Base-by-base conservation (phyloP, 1,140 invertebrate genomes). In the Monomorium pharaonis region DNA sequence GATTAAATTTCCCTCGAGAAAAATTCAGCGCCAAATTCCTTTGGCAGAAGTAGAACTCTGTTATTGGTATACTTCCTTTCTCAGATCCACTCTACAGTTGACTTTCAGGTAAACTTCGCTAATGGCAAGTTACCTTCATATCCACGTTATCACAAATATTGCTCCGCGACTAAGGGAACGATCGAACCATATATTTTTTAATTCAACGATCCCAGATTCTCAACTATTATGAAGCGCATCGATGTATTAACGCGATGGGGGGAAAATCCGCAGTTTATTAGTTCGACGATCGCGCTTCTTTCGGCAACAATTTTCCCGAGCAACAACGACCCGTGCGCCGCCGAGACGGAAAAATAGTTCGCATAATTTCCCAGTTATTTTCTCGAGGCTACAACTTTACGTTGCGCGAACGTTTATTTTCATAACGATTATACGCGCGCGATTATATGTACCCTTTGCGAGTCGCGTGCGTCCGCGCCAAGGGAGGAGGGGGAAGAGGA, bases 1-100 rank as follows among this genome's bases (percentile, higher is more conserved):
- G 60, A 78, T 78, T 78, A 78, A 67, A 78, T 67, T 78, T 78
- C 33, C n/a, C 42, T 78, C 42, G 12, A 67, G 44, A 44, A 67
- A 65, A 78, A 67, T n/a, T 67, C 60, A n/a, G 44, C 14, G 44
- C 62, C 60, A 78, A 51, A 78, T 78, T 78, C 27, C 60, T 78
- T 67, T 49, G 24, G 58, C 76, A 37, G n/a, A 49, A 49, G 60
- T 18, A 24, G 27, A 78, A 78, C 60, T 78, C 24, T 9, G 7
- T n/a, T 67, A 33, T 24, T n/a, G 54, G 1, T 49, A n/a, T 14
- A 49, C 14, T 62, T 76, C 14, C 60, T 21, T 51, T 24, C 42
- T 33, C 27, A 27, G 2, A 24, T 21, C n/a, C 33, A 47, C 30
- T 77, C 33, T 14, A 16, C n/a, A 37, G 30, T 51, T 37, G 42